Base-by-base conservation (phyloP, 2,113 vertebrate species). In the Centrocercus urophasianus region DNA sequence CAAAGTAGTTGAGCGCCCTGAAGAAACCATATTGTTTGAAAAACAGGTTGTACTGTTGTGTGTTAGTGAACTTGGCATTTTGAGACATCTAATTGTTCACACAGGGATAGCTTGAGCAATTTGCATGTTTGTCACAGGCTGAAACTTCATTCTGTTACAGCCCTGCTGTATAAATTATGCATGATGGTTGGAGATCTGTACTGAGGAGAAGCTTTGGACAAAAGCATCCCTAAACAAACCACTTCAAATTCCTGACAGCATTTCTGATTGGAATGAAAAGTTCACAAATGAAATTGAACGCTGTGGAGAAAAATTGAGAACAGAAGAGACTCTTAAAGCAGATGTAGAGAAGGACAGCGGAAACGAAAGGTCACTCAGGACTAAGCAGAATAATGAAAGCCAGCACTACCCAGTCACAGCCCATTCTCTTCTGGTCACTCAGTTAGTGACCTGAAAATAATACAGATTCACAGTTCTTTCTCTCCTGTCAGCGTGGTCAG, bases 401-500 rank as follows among this genome's bases (percentile, higher is more conserved):
- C 40, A 84, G 48, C 42, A 57, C 59, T 83, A 83, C 43, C 63
- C 88, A 88, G 95, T 85, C 77, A 77, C 78, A 94, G 57, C 21
- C 81, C 63, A 61, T 95, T 89, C 81, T 94, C 34, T 73, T 78
- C 27, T 64, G 38, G 59, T 78, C 60, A 60, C 64, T 91, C 60
- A 67, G 48, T 63, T 69, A 78, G 14, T 95, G 86, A 94, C 75
- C 52, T 96, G 64, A 83, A 59, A 83, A 88, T 96, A 96, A 93
- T 87, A 82, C 78, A 90, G 93, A 94, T 91, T 92, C 92, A 80
- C 34, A 36, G 81, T 47, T 74, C 43, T 84, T 92, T 92, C 43
- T 93, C 34, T 92, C 65, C 7, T 90, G 48, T 56, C 67, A 83
- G 11, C 64, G 61, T 89, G 78, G 57, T 86, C 74, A 88, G 40